Conservation (phyloP, 1,140 invertebrate species). For the Zaprionus inermis region DNA sequence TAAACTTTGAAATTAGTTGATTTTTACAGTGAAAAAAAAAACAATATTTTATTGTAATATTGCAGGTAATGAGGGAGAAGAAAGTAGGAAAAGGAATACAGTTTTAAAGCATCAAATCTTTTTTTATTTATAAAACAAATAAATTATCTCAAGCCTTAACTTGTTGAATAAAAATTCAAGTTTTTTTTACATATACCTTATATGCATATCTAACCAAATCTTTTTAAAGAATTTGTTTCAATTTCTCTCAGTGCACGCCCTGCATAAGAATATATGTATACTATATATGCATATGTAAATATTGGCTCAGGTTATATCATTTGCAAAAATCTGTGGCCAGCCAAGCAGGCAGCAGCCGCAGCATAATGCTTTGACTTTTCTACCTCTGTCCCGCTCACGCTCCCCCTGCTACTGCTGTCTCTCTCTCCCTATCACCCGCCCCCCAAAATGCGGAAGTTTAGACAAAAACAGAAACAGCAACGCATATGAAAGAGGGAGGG, state of each 20-base stretch:
- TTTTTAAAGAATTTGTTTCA: too few species aligned
- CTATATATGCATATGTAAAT: slow-evolving; percentile 61
- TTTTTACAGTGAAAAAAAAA: too few species aligned
- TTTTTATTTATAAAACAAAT: not conserved
- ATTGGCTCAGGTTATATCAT: slow-evolving; percentile 76
- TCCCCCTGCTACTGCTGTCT: not conserved
- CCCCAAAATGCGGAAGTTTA: slow-evolving; percentile 78
- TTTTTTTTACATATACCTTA: too few species aligned
- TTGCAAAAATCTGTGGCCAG: slow-evolving; percentile 73
- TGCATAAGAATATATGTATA: slow-evolving; percentile 19
- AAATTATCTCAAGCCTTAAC: too few species aligned
- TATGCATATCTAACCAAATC: too few species aligned
- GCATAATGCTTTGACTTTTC: slow-evolving; percentile 61
- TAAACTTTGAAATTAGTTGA: slow-evolving; percentile 2
- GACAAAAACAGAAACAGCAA: slow-evolving; percentile 51
- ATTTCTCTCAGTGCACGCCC: slow-evolving; percentile 31
- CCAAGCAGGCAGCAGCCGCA: slow-evolving; percentile 47
- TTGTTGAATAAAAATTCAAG: too few species aligned
- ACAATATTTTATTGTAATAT: too few species aligned
- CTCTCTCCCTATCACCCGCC: slow-evolving; percentile 16
- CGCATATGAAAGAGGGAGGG: not conserved
- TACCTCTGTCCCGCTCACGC: not conserved
- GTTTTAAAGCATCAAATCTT: not conserved
- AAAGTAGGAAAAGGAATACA: too few species aligned
- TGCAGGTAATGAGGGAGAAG: too few species aligned